Evolutionary conservation across 2,797 vertebrate species (phyloP).

Genomic region (Spinus pinus): DNA sequence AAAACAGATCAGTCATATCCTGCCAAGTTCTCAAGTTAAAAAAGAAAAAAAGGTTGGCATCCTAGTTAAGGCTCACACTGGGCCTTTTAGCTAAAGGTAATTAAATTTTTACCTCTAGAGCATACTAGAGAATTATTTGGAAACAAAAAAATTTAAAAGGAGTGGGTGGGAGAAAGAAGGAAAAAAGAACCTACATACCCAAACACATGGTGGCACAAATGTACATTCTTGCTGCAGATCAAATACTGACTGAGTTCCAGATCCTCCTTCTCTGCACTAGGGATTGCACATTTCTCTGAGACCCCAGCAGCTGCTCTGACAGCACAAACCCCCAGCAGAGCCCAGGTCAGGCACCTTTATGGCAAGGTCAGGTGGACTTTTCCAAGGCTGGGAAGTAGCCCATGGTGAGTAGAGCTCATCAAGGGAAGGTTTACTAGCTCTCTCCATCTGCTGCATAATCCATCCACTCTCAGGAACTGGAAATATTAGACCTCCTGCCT

Average conservation of each 20-base stretch:
- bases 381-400: background rate
- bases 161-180: accelerated
- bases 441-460: background rate
- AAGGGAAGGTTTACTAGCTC: background rate
- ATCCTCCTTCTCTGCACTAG: background rate
- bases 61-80: background rate
- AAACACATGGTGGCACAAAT: background rate
- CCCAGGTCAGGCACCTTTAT: background rate
- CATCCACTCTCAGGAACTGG: background rate
- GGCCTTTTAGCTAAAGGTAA: background rate
- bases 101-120: background rate
- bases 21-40: background rate
- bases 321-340: background rate
- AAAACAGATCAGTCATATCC: background rate
- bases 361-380: background rate
- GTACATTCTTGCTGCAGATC: background rate
- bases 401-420: background rate
- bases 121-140: background rate
- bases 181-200: background rate
- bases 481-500: background rate
- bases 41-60: background rate
- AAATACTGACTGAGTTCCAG: background rate
- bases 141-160: background rate
- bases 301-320: background rate
- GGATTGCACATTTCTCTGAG: background rate